Base-by-base conservation (phyloP, 2,888 invertebrate genomes). In the Nebria salina region DNA sequence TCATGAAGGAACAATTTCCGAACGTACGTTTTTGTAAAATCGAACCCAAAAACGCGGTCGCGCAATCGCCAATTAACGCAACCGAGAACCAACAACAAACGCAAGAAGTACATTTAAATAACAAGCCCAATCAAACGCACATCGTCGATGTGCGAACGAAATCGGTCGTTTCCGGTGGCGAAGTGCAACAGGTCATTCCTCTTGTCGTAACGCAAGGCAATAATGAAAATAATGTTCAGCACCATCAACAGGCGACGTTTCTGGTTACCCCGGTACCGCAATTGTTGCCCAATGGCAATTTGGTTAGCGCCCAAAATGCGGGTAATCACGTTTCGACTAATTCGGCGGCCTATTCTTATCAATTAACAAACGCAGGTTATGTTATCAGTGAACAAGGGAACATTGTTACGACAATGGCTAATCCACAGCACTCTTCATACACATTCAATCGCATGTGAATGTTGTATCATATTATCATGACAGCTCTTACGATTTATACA, bases 1-100 rank as follows among this genome's bases (percentile, higher is more conserved):
- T 95, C 86, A 94, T 95, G 93, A 95, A 94, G 86, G 94, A 94
- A 85, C 95, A 95, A 86, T 95, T 95, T 87, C 94, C 95, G 0
- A 93, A 94, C 85, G 93, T 95, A 4, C 94, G 93, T 86, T 95
- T 95, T 86, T 90, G 90, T 72, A 91, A 91, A 85, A 86, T 90
- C 15, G 93, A 93, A 83, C 92, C 92, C 0, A 93, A 92, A 85
- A 91, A 90, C 84, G 89, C 90, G 83, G 90, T 82, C 3, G 66
- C 66, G 76, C 68, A 82, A 76, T 68, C 65, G 65, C 68, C 83
- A 68, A 82, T 84, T 82, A 83, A 79, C 70, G 25, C 66, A 9
- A 77, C 75, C n/a, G 66, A 80, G 72, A 65, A 66, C 25, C 70
- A 70, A 9, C 89, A 89, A 75, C 90, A 90, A 83, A 88, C 89